Evolutionary conservation across 1,140 invertebrate genomes (phyloP), one percentile per base, ranked within the genome.

Genomic region (Drosophila mojavensis): DNA sequence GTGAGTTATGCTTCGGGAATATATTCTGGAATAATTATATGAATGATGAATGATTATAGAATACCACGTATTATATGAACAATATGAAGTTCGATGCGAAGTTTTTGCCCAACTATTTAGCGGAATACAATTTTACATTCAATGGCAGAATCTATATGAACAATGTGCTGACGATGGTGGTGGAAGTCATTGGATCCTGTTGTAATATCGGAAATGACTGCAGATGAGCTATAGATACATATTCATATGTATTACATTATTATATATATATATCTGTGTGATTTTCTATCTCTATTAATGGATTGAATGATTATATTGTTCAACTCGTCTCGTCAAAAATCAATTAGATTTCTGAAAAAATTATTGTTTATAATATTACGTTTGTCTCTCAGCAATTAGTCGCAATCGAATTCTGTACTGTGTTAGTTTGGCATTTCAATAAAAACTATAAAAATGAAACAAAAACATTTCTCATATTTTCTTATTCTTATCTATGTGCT

Each of bases 91-190:
- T 81, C 4, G 60, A 76, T 56, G 48, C 24, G 2, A 26, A 48
- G 2, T 6, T 48, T 2, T 6, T 69, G 7, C 73, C 79, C 0
- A 30, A 24, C 7, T 73, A 73, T 17, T 2, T 81, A 13, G 62
- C 73, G 3, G 66, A 81, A 10, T 60, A 50, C 2, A 81, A 81
- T 33, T 77, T 48, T 4, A 73, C 68, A 7, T 72, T 50, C 5
- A 10, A 10, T 11, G 67, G 36, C 6, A 72, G 43, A n/a, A 6
- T 77, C 24, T 73, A 65, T 55, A 66, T 17, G 3, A 67, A 77
- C 17, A 59, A 68, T 13, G 20, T 41, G 1, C n/a, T 63, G 1
- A 30, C 11, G 6, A 2, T 73, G 0, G 48, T 41, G 0, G 0
- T 68, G 0, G 15, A 48, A 6, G 13, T 77, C 0, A 30, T 2